Conservation (phyloP, 2,797 vertebrate species). For the Psittacula echo region DNA sequence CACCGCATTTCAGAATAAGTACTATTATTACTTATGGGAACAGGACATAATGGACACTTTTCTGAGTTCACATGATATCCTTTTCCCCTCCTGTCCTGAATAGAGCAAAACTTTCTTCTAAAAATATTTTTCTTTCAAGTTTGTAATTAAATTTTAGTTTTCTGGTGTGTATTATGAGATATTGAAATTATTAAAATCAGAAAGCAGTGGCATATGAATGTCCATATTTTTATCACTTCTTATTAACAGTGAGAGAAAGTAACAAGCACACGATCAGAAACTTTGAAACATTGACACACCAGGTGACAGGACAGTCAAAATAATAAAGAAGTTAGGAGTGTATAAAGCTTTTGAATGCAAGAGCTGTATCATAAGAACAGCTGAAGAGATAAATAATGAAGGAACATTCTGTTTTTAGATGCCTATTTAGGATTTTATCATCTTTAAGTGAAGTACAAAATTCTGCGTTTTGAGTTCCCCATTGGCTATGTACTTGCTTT, state of each 20-base stretch:
- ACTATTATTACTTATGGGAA: constrained; percentile 64
- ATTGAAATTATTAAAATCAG: neutral
- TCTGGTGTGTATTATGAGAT: neutral
- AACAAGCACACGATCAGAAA: neutral
- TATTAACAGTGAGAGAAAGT: neutral
- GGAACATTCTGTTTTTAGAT: neutral
- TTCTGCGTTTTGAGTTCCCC: neutral
- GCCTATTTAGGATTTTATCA: neutral
- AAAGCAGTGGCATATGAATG: neutral
- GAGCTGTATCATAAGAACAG: neutral
- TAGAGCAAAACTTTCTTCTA: constrained; percentile 15
- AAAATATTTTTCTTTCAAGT: neutral
- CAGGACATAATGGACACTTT: constrained; percentile 62
- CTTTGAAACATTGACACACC: neutral
- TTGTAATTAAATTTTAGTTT: constrained; percentile 12
- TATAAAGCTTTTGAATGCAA: neutral
- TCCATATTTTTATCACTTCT: neutral
- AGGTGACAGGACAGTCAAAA: neutral
- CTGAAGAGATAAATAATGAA: neutral
- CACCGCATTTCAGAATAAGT: neutral
- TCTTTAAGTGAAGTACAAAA: neutral
- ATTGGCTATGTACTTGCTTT: neutral
- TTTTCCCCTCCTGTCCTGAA: constrained; percentile 32
- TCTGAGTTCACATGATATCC: constrained; percentile 23
- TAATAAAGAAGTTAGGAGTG: neutral